Evolutionary conservation across 53 echinoderm and acorn worm genomes (phyloP).

Genomic region (Astropecten irregularis): DNA sequence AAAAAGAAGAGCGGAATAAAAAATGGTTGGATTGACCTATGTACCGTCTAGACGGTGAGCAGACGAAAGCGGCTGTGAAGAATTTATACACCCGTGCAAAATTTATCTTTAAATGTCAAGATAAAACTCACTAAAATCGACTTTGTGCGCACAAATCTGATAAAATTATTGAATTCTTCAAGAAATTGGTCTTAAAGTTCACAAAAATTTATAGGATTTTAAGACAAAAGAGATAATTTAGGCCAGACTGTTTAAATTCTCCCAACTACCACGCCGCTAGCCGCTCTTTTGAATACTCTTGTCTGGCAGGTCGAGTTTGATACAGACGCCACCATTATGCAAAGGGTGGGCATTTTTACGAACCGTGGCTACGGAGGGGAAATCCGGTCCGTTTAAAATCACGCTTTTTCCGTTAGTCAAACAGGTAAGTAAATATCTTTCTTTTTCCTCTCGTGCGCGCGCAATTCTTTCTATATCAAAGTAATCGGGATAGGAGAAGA

Average conservation of each 20-base stretch:
- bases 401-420: background rate
- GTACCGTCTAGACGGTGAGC: constrained; percentile 46
- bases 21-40: constrained; percentile 44
- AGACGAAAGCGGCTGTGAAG: constrained; percentile 39
- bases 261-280: constrained; percentile 33
- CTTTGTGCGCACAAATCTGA: background rate
- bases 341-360: background rate
- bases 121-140: background rate
- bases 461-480: no score
- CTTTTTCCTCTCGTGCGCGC: no score
- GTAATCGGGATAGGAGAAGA: no score
- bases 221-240: background rate
- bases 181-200: background rate
- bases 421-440: no score
- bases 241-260: constrained; percentile 51
- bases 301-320: constrained; percentile 56
- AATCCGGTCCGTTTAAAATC: background rate
- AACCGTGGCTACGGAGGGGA: background rate
- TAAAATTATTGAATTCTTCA: background rate
- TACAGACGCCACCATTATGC: constrained; percentile 49
- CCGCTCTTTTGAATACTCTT: constrained; percentile 56
- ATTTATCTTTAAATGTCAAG: background rate
- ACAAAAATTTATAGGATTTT: background rate
- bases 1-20: constrained; percentile 1
- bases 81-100: background rate